Base-by-base conservation (phyloP, 30 jellyfish, hydroid and myxozoan genomes). In the Hydractinia echinata region DNA sequence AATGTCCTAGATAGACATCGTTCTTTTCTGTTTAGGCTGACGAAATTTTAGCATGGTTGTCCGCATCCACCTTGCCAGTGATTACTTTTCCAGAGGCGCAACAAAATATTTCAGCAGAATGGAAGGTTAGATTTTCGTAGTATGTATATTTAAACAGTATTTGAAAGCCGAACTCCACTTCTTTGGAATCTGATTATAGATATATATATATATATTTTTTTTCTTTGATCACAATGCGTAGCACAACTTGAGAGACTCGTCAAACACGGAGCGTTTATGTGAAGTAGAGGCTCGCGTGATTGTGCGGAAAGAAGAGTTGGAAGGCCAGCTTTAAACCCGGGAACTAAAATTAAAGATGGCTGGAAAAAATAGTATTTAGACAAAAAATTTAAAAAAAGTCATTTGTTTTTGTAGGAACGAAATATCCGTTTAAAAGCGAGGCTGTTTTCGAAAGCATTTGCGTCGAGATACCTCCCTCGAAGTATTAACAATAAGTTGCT, bases 401-500 rank as follows among this genome's bases (percentile, higher is more conserved):
- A 30, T 6, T 13, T 64, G n/a, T 7, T 6, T 72, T 4, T 74
- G 61, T 58, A 74, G 83, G 70, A 49, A n/a, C 15, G 66, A 74
- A 67, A 74, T 55, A 58, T 74, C 66, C 61, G 56, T 8, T 74
- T 74, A 74, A 74, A 49, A 49, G 83, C 74, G 39, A 30, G 53
- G 14, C 15, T 74, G 14, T 74, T 44, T 44, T 44, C 83, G 39
- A 74, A 74, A 49, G n/a, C 61, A 5, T 74, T 44, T 4, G 66
- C 66, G 51, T 53, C 10, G 53, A 53, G 10, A 14, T 77, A 77
- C 54, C 54, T 77, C 9, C 85, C 79, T 5, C 82, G 85, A 1
- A 53, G 80, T n/a, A 52, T 77, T 21, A 50, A 61, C 53, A 62
- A 52, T n/a, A 56, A 61, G 56, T 62, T 77, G n/a, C 9, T 77